Evolutionary conservation across 1,140 invertebrate species (phyloP).

Genomic region (Neelides sp.): DNA sequence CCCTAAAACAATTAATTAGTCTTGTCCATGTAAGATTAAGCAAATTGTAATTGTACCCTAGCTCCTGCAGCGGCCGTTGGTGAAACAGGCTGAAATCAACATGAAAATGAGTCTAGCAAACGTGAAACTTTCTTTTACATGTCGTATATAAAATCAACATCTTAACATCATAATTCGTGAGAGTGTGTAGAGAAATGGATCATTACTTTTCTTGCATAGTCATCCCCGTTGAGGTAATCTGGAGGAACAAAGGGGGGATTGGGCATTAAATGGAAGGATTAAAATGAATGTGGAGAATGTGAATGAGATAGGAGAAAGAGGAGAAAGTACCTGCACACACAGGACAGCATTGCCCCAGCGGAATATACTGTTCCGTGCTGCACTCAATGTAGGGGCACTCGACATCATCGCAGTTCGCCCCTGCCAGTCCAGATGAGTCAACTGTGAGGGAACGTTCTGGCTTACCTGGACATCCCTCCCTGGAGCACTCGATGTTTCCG

Average conservation of each 20-base stretch:
- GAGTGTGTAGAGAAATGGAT: too few species aligned
- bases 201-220: too few species aligned
- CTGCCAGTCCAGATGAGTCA: slow-evolving; percentile 20
- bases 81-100: too few species aligned
- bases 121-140: not conserved
- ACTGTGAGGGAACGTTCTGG: not conserved
- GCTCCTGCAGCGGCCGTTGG: too few species aligned
- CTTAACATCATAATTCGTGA: too few species aligned
- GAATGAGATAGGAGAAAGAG: not conserved
- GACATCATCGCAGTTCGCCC: slow-evolving; percentile 37
- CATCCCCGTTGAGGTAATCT: too few species aligned
- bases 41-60: too few species aligned
- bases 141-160: not conserved
- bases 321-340: slow-evolving; percentile 37
- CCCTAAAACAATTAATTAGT: slow-evolving; percentile 36
- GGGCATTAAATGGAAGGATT: not conserved
- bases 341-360: slow-evolving; percentile 43
- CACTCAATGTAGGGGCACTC: slow-evolving; percentile 38
- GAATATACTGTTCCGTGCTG: slow-evolving; percentile 38
- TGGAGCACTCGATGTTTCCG: slow-evolving; percentile 45
- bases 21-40: too few species aligned
- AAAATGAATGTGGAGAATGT: not conserved
- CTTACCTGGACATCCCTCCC: slow-evolving; percentile 32
- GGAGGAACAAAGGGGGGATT: too few species aligned
- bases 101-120: not conserved